Conservation (phyloP, 2,113 vertebrate species). For the Hylia prasina region DNA sequence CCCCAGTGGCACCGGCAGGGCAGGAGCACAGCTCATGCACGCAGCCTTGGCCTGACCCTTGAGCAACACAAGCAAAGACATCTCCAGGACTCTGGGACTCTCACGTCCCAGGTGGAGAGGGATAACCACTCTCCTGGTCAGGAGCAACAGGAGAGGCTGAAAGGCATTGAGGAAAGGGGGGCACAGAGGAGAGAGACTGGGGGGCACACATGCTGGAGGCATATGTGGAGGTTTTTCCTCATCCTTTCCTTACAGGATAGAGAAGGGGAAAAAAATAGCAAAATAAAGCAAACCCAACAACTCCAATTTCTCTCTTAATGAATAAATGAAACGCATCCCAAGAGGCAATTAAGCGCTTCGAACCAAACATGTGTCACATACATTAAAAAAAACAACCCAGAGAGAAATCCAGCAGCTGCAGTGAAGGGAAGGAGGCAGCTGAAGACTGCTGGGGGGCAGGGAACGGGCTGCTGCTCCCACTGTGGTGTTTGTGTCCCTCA, state of each 20-base stretch:
- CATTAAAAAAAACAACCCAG: background rate
- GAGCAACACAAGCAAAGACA: background rate
- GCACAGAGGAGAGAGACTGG: background rate
- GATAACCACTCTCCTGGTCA: background rate
- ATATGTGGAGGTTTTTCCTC: background rate
- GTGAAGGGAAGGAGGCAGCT: background rate
- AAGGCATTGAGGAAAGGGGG: background rate
- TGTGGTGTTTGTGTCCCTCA: accelerated
- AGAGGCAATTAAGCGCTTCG: conserved; percentile 45
- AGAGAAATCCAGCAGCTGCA: conserved; percentile 17
- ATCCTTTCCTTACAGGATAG: background rate
- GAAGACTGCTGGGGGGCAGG: background rate
- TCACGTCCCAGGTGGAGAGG: background rate
- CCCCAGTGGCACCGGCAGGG: background rate
- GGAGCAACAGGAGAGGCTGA: background rate
- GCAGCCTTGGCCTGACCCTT: background rate
- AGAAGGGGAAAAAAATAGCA: background rate
- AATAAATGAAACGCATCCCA: conserved; percentile 50
- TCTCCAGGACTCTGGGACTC: background rate
- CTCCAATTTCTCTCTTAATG: conserved; percentile 38
- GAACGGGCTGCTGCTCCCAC: background rate
- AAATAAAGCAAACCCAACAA: conserved; percentile 15
- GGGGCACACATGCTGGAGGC: background rate
- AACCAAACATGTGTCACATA: conserved; percentile 37
- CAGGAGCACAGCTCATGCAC: background rate